Evolutionary conservation across 2,113 vertebrate species (phyloP).

Genomic region (Fregata magnificens): DNA sequence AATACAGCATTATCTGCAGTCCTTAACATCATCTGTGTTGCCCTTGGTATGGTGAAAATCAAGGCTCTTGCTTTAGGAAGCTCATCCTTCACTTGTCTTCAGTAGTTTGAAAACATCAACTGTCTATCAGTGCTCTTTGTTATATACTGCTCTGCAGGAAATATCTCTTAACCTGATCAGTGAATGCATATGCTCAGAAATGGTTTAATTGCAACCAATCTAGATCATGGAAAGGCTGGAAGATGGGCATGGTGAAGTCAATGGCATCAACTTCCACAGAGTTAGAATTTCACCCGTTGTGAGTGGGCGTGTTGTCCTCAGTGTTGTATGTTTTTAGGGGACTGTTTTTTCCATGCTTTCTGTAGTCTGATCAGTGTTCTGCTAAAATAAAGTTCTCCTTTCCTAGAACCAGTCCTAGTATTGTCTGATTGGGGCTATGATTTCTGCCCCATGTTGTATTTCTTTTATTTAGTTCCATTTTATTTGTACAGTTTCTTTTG

Average conservation of each 20-base stretch:
- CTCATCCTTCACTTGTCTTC: neutral
- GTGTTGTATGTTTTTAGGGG: neutral
- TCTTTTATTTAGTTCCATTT: conserved; percentile 8
- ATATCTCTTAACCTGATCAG: neutral
- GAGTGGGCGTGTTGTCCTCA: neutral
- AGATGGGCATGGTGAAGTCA: neutral
- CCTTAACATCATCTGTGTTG: neutral
- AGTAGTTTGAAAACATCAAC: neutral
- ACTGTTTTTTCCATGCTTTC: neutral
- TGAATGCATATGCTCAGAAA: neutral
- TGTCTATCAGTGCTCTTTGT: neutral
- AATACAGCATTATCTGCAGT: neutral
- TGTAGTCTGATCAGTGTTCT: neutral
- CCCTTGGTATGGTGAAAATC: neutral
- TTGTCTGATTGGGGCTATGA: neutral
- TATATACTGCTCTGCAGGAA: neutral
- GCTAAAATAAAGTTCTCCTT: neutral
- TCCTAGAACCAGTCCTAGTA: neutral
- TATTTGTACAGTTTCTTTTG: conserved; percentile 45
- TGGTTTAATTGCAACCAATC: neutral
- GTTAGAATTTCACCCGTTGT: neutral
- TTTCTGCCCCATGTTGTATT: conserved; percentile 15
- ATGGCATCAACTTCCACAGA: neutral
- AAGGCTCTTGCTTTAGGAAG: neutral
- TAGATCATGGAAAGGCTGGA: neutral